Conservation (phyloP, 2,888 invertebrate genomes). For the Helicoverpa assulta region DNA sequence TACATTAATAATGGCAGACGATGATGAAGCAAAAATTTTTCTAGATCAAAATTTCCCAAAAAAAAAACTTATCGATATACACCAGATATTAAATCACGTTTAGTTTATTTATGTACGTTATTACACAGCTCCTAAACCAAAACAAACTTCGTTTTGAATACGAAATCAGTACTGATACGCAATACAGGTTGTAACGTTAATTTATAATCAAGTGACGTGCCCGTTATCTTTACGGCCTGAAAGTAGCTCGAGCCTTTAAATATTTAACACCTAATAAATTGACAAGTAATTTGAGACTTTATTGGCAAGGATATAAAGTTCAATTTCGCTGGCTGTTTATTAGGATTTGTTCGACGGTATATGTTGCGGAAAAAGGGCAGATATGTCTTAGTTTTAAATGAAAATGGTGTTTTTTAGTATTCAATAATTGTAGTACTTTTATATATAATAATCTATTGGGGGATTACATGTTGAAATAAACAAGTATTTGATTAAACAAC, state of each 20-base stretch:
- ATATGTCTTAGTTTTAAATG: constrained; percentile 24
- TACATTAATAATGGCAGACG: too few relatives aligned
- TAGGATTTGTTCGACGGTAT: constrained; percentile 40
- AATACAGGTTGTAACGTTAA: constrained; percentile 32
- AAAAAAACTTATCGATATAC: background rate
- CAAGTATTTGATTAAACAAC: too few relatives aligned
- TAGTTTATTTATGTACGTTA: background rate
- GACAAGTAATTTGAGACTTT: constrained; percentile 26
- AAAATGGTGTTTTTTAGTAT: constrained; percentile 38
- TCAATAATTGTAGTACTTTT: background rate
- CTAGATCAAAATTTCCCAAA: too few relatives aligned
- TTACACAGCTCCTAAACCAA: constrained; percentile 7
- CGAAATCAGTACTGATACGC: constrained; percentile 27
- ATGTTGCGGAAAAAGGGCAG: constrained; percentile 38
- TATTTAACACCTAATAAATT: constrained; percentile 21
- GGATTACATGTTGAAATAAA: too few relatives aligned
- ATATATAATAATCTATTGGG: too few relatives aligned
- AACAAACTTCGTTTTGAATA: constrained; percentile 23
- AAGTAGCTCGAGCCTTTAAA: constrained; percentile 44
- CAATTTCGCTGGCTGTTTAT: constrained; percentile 15
- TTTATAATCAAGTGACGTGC: constrained; percentile 52
- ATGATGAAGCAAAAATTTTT: too few relatives aligned
- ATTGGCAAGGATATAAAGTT: constrained; percentile 1
- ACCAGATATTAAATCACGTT: constrained; percentile 10
- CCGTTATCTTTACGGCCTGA: constrained; percentile 49